Conservation (phyloP, 2,888 invertebrate species). For the Lepidonotus clava region DNA sequence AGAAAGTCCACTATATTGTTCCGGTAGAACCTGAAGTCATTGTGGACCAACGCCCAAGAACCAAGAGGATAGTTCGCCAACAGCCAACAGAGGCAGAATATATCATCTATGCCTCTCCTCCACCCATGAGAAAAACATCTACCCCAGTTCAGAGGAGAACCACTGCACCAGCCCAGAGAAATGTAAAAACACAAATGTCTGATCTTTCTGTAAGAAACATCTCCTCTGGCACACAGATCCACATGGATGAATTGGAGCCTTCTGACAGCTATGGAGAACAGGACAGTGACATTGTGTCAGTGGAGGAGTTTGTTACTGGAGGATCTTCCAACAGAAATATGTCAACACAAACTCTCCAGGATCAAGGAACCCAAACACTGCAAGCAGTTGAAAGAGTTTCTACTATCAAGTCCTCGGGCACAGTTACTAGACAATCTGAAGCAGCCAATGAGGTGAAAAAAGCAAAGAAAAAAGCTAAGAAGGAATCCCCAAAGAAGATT, state of each 20-base stretch:
- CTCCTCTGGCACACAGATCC: background rate
- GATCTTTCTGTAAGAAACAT: background rate
- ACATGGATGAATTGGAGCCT: background rate
- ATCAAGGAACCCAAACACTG: conserved; percentile 30
- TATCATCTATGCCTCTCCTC: background rate
- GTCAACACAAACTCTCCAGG: background rate
- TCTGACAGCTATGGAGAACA: background rate
- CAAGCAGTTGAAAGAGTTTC: too few relatives aligned
- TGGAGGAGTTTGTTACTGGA: background rate
- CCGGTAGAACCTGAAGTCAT: too few relatives aligned
- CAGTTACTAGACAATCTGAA: too few relatives aligned
- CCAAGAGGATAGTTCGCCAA: too few relatives aligned
- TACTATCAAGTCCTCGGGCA: too few relatives aligned
- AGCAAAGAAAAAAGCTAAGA: background rate
- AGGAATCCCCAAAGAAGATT: background rate
- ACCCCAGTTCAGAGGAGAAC: too few relatives aligned
- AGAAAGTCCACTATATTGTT: too few relatives aligned
- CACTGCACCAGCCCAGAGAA: too few relatives aligned
- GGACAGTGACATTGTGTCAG: background rate
- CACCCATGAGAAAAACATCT: too few relatives aligned
- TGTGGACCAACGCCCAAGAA: too few relatives aligned
- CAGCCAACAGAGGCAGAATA: background rate
- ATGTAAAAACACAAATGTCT: conserved; percentile 18
- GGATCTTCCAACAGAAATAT: background rate
- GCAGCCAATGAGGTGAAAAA: background rate